Evolutionary conservation across 1,140 invertebrate species (phyloP).

Genomic region (Caenorhabditis brenneri): DNA sequence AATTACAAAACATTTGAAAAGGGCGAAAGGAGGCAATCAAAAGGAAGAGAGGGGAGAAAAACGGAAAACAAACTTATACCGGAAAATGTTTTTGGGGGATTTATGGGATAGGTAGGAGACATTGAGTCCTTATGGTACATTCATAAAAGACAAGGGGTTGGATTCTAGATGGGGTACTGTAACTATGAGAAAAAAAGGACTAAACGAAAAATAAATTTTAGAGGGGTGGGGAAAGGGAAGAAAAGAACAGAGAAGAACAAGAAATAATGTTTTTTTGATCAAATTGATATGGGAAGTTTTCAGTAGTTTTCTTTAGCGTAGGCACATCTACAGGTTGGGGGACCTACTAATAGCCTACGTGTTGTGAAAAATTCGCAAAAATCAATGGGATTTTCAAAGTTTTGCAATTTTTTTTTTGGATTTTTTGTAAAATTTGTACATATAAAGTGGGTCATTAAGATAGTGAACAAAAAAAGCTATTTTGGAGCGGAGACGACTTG

Average conservation of each 20-base stretch:
- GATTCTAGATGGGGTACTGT: background rate
- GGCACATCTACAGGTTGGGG: background rate
- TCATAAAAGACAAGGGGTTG: background rate
- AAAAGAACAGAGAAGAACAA: background rate
- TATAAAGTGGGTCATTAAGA: background rate
- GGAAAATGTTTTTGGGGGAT: conserved; percentile 27
- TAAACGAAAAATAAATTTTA: no score
- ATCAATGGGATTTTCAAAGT: conserved; percentile 22
- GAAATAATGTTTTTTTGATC: background rate
- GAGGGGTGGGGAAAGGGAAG: background rate
- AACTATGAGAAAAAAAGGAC: background rate
- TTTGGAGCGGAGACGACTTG: background rate
- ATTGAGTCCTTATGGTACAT: conserved; percentile 22
- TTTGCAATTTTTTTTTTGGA: conserved; percentile 42
- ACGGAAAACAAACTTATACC: background rate
- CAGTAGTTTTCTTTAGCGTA: background rate
- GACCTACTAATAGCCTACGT: background rate
- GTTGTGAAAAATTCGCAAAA: background rate
- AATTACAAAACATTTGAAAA: conserved; percentile 1
- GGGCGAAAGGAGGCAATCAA: background rate
- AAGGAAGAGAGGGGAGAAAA: no score
- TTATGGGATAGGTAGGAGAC: background rate
- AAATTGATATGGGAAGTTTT: background rate
- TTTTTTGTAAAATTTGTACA: conserved; percentile 13
- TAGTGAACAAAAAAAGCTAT: background rate